Base-by-base conservation (phyloP, 1,140 invertebrate species). In the Heliconius hermathena region DNA sequence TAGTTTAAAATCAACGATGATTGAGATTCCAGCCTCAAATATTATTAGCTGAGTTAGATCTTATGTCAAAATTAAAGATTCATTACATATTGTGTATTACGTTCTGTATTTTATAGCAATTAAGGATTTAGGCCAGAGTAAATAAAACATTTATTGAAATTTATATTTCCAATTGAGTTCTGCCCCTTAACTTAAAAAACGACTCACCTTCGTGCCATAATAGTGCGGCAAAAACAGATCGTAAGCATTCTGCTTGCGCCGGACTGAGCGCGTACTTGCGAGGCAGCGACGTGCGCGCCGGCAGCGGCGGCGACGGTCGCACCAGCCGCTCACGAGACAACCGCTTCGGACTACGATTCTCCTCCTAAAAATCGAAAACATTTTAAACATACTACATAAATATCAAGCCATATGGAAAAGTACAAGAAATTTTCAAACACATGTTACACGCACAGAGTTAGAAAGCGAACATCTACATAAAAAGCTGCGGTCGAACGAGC, bases 141-240 rank as follows among this genome's bases (percentile, higher is more conserved):
- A 49, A 49, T 16, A 13, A 54, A 20, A n/a, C n/a, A 18, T 54
- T 54, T 20, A 1, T 20, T 54, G 0, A n/a, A 54, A 0, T 20
- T 5, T 5, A 20, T 1, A n/a, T 36, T 8, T 36, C 8, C 33
- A 36, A 6, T 36, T 8, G 6, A 36, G 33, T 36, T 36, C 33
- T 8, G 33, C 33, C 33, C 33, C 33, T 36, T 36, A 36, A 36
- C 8, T 36, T 36, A 36, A 36, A 36, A 36, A 36, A 36, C 33
- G 33, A 36, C 54, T 73, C 88, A 95, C 96, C 98, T 95, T 99
- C 98, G 92, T 99, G 99, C 99, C 99, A 99, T 2, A 99, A 93
- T 87, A 99, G 97, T 0, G 99, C 98, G 1, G 99, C 98, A 94
- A 99, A 99, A 0, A 99, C 97, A 0, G 98, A 97, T 8, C 99